phyloP scores from a whole-genome alignment of 1,140 invertebrate species.

The Heterodera carotae region DNA sequence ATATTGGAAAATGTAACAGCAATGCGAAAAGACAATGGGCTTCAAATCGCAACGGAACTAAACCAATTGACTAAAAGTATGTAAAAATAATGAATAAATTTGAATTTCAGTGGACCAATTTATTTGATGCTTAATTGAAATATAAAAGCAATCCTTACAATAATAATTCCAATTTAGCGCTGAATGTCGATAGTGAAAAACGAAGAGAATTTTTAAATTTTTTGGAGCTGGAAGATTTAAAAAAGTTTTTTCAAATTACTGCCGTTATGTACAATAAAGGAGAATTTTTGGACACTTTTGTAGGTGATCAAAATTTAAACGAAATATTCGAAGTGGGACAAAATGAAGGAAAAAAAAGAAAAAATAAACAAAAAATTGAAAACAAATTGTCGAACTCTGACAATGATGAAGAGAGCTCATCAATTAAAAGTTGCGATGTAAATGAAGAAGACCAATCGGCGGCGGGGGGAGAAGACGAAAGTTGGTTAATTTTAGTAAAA shows the following conservation, averaged over 20 bases:
- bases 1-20: background rate
- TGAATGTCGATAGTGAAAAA: background rate
- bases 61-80: background rate
- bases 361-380: too few species aligned
- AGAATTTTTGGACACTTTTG: background rate
- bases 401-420: too few species aligned
- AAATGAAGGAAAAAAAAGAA: too few species aligned
- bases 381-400: too few species aligned
- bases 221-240: background rate
- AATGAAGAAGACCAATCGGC: too few species aligned
- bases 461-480: too few species aligned
- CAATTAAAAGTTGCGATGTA: too few species aligned
- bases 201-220: background rate
- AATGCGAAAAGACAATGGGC: background rate
- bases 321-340: too few species aligned
- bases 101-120: too few species aligned
- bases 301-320: background rate
- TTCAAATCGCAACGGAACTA: background rate
- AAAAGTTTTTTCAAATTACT: background rate
- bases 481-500: too few species aligned
- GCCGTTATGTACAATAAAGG: background rate
- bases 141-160: too few species aligned
- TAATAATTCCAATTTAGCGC: background rate
- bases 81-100: background rate
- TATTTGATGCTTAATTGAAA: too few species aligned